A percentile compares a stretch with the other conserved stretches of the same genome.
phyloP scores from a whole-genome alignment of 2,797 vertebrate species.

The Spinus olivaceus region DNA sequence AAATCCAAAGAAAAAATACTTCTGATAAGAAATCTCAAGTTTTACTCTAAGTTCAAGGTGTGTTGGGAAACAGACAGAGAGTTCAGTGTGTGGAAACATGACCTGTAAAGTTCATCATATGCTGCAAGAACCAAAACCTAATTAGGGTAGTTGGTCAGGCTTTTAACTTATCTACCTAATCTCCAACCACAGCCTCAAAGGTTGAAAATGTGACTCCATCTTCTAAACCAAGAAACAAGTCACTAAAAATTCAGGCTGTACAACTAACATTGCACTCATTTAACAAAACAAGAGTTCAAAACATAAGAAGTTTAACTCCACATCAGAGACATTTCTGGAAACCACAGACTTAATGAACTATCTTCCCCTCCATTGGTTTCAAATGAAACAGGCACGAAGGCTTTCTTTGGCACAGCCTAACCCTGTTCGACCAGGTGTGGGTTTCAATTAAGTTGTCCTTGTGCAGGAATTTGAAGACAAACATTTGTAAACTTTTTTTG shows the following conservation, averaged over 20 bases:
- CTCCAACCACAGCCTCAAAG: background rate
- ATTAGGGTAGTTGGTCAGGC: background rate
- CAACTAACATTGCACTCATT: background rate
- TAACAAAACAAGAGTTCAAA: slow-evolving; percentile 14
- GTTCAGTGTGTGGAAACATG: background rate
- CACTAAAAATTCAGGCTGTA: background rate
- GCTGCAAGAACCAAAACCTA: slow-evolving; percentile 1
- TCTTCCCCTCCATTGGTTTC: background rate
- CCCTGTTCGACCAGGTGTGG: background rate
- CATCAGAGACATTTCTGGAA: slow-evolving; percentile 29
- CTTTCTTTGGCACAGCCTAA: background rate
- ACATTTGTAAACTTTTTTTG: background rate
- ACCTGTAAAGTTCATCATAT: background rate
- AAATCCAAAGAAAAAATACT: background rate
- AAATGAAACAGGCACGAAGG: background rate
- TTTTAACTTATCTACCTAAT: slow-evolving; percentile 8
- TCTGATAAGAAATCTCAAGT: background rate
- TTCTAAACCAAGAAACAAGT: background rate
- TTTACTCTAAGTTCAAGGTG: background rate
- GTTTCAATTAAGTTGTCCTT: background rate
- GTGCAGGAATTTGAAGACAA: background rate
- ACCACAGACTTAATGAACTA: background rate
- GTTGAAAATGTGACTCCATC: background rate
- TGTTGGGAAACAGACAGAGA: background rate
- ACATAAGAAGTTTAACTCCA: background rate